These are phyloP conservation scores for Drosophila pruinosa DNA, from an alignment of 1,140 invertebrate genomes.

Conservation along the genomic window DNA sequence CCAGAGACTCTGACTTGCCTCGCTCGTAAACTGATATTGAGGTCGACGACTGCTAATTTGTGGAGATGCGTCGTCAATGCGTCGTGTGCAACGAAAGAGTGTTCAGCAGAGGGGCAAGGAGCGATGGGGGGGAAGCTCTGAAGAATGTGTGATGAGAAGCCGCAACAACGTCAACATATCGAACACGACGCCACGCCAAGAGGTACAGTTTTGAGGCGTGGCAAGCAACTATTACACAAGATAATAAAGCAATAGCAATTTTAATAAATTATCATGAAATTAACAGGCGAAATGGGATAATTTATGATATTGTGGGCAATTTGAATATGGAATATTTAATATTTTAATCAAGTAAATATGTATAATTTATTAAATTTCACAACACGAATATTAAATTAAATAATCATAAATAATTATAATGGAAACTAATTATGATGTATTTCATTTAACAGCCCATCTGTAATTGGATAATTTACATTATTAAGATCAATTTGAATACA, in stretches of 20 bases:
- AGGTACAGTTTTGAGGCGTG: slow-evolving; percentile 71
- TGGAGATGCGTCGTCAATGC: slow-evolving; percentile 49
- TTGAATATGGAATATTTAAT: too few species aligned
- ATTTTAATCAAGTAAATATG: too few species aligned
- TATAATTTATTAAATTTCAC: too few species aligned
- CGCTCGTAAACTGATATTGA: slow-evolving; percentile 78
- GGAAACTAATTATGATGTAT: too few species aligned
- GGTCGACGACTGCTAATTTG: slow-evolving; percentile 80
- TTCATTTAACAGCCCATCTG: too few species aligned
- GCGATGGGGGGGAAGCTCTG: slow-evolving; percentile 1
- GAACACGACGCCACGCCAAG: slow-evolving; percentile 14
- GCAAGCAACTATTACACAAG: slow-evolving; percentile 11
- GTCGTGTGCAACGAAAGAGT: slow-evolving; percentile 7
- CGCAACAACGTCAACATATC: slow-evolving; percentile 39
- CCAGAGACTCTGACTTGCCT: slow-evolving; percentile 15
- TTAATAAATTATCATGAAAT: background rate
- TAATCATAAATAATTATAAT: too few species aligned
- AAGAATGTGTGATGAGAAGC: slow-evolving; percentile 39
- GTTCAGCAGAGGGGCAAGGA: slow-evolving; percentile 31
- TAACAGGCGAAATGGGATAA: background rate
- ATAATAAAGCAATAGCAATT: slow-evolving; percentile 5
- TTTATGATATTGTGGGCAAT: background rate
- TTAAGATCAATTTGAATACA: too few species aligned
- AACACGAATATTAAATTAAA: too few species aligned
- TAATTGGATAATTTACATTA: background rate